Conservation (phyloP, 2,113 vertebrate genomes). For the Sinocyclocheilus maitianheensis region DNA sequence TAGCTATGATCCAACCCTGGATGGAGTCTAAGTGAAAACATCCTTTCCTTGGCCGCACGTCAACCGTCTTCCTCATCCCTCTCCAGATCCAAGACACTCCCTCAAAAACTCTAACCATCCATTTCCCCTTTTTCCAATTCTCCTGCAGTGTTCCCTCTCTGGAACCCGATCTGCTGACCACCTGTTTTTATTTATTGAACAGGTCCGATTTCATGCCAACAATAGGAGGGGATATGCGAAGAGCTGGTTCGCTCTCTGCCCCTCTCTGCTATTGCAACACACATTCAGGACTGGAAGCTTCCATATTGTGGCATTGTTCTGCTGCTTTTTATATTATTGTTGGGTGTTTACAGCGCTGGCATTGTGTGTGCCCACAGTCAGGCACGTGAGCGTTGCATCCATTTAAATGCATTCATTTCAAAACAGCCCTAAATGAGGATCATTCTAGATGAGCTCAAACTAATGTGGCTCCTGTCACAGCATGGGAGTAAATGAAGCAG, state of each 20-base stretch:
- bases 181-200: conserved; percentile 63
- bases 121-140: background rate
- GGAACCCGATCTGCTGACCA: conserved; percentile 70
- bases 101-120: background rate
- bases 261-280: conserved; percentile 14
- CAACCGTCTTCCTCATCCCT: conserved; percentile 10
- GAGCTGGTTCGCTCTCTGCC: background rate
- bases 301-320: conserved; percentile 44
- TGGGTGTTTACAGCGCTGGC: conserved; percentile 36
- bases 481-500: background rate
- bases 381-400: conserved; percentile 28
- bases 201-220: conserved; percentile 63
- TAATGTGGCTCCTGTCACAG: too few species aligned
- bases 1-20: background rate
- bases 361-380: conserved; percentile 6
- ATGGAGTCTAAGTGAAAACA: conserved; percentile 19
- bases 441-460: conserved; percentile 24
- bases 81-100: background rate
- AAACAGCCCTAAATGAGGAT: conserved; percentile 35
- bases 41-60: background rate
- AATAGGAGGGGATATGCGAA: conserved; percentile 56
- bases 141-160: conserved; percentile 18
- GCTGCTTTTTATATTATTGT: conserved; percentile 22
- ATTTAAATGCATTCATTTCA: conserved; percentile 39
- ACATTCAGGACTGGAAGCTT: conserved; percentile 52